These are phyloP conservation scores for Bubo scandiacus DNA, from an alignment of 2,113 vertebrate species.

Conservation along the genomic window DNA sequence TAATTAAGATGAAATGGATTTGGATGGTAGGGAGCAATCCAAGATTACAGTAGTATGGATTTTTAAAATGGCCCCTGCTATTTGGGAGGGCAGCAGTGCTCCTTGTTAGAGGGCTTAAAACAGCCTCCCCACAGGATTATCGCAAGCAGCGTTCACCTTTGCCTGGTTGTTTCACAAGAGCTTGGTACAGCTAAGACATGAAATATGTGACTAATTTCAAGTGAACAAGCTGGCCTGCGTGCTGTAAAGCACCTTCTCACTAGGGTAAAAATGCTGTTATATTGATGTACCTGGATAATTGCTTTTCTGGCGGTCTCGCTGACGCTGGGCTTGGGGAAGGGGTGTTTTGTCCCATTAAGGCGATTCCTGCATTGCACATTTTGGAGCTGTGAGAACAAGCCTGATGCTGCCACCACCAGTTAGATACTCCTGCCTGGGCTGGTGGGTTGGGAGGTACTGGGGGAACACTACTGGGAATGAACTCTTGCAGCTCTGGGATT, in stretches of 20 bases:
- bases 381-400: neutral
- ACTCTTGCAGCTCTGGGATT: neutral
- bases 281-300: neutral
- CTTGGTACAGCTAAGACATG: neutral
- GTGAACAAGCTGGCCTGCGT: neutral
- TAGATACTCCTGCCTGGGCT: neutral
- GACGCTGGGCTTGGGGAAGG: neutral
- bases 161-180: neutral
- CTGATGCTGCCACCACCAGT: neutral
- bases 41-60: constrained; percentile 1
- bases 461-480: accelerated
- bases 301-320: neutral
- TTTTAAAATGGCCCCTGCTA: neutral
- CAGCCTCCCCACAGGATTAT: neutral
- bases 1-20: constrained; percentile 36
- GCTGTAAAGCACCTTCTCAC: neutral
- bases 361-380: accelerated
- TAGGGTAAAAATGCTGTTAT: neutral
- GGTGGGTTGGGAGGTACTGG: neutral
- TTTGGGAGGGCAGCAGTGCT: constrained; percentile 16
- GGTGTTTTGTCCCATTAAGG: accelerated
- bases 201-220: neutral
- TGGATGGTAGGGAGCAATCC: constrained; percentile 31
- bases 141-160: accelerated
- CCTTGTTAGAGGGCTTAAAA: neutral